phyloP scores from a whole-genome alignment of 2,888 invertebrate species.

The Chrysolina haemoptera region DNA sequence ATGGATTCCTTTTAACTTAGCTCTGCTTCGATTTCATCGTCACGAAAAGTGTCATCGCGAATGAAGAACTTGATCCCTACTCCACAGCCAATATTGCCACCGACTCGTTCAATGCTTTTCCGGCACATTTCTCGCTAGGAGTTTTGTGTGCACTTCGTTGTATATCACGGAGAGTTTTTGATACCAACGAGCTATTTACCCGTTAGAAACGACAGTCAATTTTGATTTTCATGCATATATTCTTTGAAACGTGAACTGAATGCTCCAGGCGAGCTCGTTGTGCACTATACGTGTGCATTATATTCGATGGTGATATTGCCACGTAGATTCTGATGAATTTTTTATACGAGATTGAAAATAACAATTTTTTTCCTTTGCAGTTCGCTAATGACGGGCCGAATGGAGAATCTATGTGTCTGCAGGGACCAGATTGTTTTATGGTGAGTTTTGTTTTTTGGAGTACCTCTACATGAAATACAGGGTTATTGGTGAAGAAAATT shows the following conservation, averaged over 20 bases:
- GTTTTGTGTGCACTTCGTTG: conserved; percentile 15
- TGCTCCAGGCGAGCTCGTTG: conserved; percentile 47
- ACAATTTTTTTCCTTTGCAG: conserved; percentile 71
- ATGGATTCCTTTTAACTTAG: no score
- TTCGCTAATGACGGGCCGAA: conserved; percentile 76
- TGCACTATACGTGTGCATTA: conserved; percentile 26
- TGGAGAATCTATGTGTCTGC: conserved; percentile 79
- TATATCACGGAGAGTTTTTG: conserved; percentile 10
- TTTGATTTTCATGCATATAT: conserved; percentile 40
- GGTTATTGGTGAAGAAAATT: no score
- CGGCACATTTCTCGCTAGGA: conserved; percentile 19
- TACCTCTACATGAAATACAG: no score
- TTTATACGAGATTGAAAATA: conserved; percentile 37
- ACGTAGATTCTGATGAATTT: conserved; percentile 58
- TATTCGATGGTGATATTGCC: conserved; percentile 50
- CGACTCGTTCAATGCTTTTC: no score
- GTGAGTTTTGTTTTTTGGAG: conserved; percentile 69
- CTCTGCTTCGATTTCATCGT: no score
- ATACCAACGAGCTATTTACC: conserved; percentile 17
- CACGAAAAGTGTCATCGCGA: no score
- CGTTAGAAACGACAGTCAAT: conserved; percentile 23
- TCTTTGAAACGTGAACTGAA: conserved; percentile 38
- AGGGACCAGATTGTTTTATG: conserved; percentile 82
- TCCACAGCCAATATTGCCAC: no score
- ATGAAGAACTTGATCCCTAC: no score